A percentile compares a stretch with the other conserved stretches of the same genome.
phyloP scores from a whole-genome alignment of 2,113 vertebrate genomes.

The Syngnathus typhle region DNA sequence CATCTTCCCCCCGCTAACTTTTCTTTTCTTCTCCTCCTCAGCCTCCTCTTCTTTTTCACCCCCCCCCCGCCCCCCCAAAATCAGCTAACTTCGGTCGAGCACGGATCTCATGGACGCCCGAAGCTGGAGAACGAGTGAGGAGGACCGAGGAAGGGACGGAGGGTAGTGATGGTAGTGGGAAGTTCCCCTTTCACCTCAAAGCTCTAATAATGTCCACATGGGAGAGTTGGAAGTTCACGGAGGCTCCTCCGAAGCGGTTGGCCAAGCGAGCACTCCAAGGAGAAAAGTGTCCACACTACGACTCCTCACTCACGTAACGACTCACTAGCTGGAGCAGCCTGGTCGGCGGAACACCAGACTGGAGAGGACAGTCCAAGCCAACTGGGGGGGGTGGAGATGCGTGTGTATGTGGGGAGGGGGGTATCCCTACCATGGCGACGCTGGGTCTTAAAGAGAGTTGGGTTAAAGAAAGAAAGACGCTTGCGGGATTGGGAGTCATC shows the following conservation, averaged over 20 bases:
- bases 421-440: slow-evolving; percentile 58
- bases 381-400: slow-evolving; percentile 4
- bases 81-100: slow-evolving; percentile 69
- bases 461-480: neutral
- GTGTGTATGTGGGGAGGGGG: too few species aligned
- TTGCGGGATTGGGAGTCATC: slow-evolving; percentile 1
- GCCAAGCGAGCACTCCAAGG: slow-evolving; percentile 64
- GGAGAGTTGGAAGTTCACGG: slow-evolving; percentile 57
- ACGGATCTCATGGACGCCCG: slow-evolving; percentile 68
- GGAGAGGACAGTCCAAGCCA: slow-evolving; percentile 68
- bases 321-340: slow-evolving; percentile 36
- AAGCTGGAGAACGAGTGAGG: slow-evolving; percentile 50
- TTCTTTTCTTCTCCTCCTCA: slow-evolving; percentile 53
- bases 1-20: slow-evolving; percentile 72
- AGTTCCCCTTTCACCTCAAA: slow-evolving; percentile 52
- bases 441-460: slow-evolving; percentile 73
- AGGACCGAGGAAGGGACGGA: slow-evolving; percentile 23
- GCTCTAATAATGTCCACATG: slow-evolving; percentile 58
- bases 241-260: slow-evolving; percentile 21
- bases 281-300: slow-evolving; percentile 71
- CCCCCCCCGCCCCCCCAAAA: slow-evolving; percentile 32
- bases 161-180: slow-evolving; percentile 38
- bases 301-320: slow-evolving; percentile 77
- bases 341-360: slow-evolving; percentile 42
- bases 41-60: slow-evolving; percentile 38